Evolutionary conservation across 1,140 invertebrate genomes (phyloP).

Genomic region (Cryptotermes secundus): DNA sequence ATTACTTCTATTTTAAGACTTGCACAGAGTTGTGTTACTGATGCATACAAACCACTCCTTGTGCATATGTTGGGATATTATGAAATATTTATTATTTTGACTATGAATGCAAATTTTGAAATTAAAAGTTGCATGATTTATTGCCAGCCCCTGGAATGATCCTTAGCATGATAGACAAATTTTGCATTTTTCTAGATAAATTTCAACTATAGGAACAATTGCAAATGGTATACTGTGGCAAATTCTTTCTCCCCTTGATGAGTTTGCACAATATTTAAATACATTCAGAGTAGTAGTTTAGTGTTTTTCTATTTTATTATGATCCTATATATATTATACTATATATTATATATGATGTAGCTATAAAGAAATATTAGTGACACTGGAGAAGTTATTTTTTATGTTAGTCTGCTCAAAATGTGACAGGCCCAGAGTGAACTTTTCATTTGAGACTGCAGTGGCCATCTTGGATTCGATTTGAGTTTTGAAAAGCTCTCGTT

Average conservation of each 20-base stretch:
- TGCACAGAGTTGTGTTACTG: not conserved
- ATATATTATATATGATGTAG: conserved; percentile 41
- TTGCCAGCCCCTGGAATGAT: conserved; percentile 28
- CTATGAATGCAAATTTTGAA: not conserved
- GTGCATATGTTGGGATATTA: not conserved
- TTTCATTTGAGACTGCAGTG: conserved; percentile 37
- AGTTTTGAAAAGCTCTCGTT: conserved; percentile 31
- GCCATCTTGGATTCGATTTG: conserved; percentile 33
- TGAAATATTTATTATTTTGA: not conserved
- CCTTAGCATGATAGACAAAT: conserved; percentile 35
- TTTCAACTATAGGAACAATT: conserved; percentile 37
- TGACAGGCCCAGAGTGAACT: conserved; percentile 37
- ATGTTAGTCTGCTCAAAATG: conserved; percentile 41
- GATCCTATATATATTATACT: conserved; percentile 41
- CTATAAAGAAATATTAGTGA: conserved; percentile 41
- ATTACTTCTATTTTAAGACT: not conserved
- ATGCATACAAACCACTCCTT: no score
- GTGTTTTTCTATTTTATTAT: conserved; percentile 44
- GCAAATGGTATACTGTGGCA: conserved; percentile 38
- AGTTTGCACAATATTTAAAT: conserved; percentile 39
- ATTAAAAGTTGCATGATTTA: conserved; percentile 28
- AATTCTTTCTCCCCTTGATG: conserved; percentile 38
- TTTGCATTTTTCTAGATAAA: conserved; percentile 37
- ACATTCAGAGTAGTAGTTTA: conserved; percentile 41
- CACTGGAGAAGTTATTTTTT: conserved; percentile 42